These are phyloP conservation scores for Naso thynnoides DNA, from an alignment of 2,797 vertebrate genomes.

Conservation along the genomic window DNA sequence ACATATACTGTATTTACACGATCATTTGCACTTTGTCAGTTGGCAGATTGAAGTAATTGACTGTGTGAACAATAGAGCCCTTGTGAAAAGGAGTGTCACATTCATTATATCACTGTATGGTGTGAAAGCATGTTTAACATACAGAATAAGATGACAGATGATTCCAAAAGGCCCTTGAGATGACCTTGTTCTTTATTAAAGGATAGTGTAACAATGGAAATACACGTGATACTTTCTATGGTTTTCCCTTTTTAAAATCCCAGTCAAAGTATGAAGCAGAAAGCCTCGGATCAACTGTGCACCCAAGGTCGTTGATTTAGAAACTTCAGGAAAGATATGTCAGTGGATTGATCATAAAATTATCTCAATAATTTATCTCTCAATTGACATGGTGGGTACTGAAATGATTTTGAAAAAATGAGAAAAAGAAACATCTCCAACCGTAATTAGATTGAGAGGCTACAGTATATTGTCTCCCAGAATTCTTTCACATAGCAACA, in stretches of 20 bases:
- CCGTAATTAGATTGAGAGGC: constrained; percentile 72
- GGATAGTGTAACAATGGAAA: constrained; percentile 80
- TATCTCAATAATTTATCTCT: constrained; percentile 40
- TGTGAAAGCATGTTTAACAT: constrained; percentile 10
- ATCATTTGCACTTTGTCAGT: not conserved
- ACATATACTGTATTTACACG: not conserved
- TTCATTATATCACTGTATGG: not conserved
- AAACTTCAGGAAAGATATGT: constrained; percentile 78
- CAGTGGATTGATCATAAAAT: constrained; percentile 65
- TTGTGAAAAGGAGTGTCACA: not conserved
- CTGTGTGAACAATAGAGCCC: not conserved
- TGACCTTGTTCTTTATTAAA: constrained; percentile 85
- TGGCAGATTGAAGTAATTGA: constrained; percentile 13
- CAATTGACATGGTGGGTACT: constrained; percentile 52
- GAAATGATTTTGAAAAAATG: constrained; percentile 45
- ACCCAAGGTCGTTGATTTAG: constrained; percentile 60
- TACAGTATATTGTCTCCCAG: constrained; percentile 80
- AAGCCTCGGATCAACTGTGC: constrained; percentile 52
- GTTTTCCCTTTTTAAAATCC: constrained; percentile 74
- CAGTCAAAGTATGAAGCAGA: constrained; percentile 61
- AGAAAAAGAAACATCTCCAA: constrained; percentile 54
- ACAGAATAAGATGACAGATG: constrained; percentile 50
- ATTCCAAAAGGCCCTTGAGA: constrained; percentile 71
- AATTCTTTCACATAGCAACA: constrained; percentile 73
- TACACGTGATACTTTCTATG: constrained; percentile 74